Conservation (phyloP, 2,888 invertebrate genomes). For the Harpalus rubripes region DNA sequence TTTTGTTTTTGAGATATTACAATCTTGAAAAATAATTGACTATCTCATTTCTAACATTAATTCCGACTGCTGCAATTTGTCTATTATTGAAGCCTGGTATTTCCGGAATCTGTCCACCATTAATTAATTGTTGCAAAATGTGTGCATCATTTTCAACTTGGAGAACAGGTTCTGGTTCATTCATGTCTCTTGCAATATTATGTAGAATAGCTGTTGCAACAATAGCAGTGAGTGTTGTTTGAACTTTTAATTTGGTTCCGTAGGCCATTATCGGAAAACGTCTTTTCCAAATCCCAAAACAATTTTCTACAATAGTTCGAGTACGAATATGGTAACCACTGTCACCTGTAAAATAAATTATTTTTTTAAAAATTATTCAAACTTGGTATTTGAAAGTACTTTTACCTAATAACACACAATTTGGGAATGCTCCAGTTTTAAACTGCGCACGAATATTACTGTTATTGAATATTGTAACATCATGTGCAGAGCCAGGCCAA, state of each 20-base stretch:
- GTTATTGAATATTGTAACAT: background rate
- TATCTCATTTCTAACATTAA: background rate
- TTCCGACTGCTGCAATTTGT: too few relatives aligned
- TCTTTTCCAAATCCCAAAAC: background rate
- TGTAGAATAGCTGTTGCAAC: too few relatives aligned
- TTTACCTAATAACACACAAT: slow-evolving; percentile 5
- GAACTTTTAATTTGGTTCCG: background rate
- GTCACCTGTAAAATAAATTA: background rate
- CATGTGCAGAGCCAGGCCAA: slow-evolving; percentile 11
- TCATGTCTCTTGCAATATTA: too few relatives aligned
- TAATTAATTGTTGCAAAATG: too few relatives aligned
- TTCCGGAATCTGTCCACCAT: too few relatives aligned
- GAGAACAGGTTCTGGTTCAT: too few relatives aligned
- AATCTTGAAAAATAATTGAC: background rate
- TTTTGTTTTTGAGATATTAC: background rate
- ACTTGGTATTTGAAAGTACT: background rate
- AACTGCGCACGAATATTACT: background rate
- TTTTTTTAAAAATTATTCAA: background rate
- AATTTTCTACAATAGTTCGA: background rate
- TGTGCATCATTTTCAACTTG: too few relatives aligned
- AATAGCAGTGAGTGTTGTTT: too few relatives aligned
- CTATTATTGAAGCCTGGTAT: too few relatives aligned
- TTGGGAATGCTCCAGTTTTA: background rate
- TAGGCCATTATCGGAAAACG: slow-evolving; percentile 5
- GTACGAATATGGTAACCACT: slow-evolving; percentile 14